A percentile compares a stretch with the other conserved stretches of the same genome.
phyloP scores from a whole-genome alignment of 2,888 invertebrate genomes.

The Athalia cordata region DNA sequence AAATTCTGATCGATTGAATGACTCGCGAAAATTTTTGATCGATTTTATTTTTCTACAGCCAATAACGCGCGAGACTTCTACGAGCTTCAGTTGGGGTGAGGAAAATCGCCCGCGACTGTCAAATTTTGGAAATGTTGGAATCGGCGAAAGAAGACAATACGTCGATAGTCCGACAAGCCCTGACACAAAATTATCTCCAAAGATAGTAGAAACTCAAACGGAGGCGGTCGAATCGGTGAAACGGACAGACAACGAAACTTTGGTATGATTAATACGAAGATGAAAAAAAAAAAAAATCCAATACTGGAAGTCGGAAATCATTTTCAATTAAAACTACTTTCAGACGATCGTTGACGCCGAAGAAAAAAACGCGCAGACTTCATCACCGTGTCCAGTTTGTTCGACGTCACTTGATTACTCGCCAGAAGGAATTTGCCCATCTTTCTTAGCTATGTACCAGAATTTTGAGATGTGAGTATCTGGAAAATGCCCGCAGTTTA shows the following conservation, averaged over 20 bases:
- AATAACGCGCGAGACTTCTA: background rate
- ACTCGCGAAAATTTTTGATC: background rate
- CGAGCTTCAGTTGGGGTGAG: background rate
- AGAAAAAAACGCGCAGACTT: slow-evolving; percentile 21
- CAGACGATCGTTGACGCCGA: slow-evolving; percentile 20
- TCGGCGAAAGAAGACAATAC: slow-evolving; percentile 18
- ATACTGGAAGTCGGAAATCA: too few relatives aligned
- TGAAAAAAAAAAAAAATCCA: background rate
- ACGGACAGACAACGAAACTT: slow-evolving; percentile 12
- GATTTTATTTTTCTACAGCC: slow-evolving; percentile 1
- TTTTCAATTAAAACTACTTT: too few relatives aligned
- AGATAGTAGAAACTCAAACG: slow-evolving; percentile 22
- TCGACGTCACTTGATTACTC: slow-evolving; percentile 5
- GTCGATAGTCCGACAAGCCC: slow-evolving; percentile 2
- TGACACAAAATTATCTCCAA: background rate
- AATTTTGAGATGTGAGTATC: slow-evolving; percentile 19
- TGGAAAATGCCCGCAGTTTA: background rate
- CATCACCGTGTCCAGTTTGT: slow-evolving; percentile 14
- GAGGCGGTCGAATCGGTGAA: background rate
- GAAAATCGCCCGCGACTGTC: background rate
- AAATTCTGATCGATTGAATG: background rate
- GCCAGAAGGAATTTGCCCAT: slow-evolving; percentile 29
- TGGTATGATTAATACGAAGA: background rate
- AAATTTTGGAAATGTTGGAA: background rate
- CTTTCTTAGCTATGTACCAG: slow-evolving; percentile 23